phyloP scores from a whole-genome alignment of 2,888 invertebrate species.

The Drosophila rubida region DNA sequence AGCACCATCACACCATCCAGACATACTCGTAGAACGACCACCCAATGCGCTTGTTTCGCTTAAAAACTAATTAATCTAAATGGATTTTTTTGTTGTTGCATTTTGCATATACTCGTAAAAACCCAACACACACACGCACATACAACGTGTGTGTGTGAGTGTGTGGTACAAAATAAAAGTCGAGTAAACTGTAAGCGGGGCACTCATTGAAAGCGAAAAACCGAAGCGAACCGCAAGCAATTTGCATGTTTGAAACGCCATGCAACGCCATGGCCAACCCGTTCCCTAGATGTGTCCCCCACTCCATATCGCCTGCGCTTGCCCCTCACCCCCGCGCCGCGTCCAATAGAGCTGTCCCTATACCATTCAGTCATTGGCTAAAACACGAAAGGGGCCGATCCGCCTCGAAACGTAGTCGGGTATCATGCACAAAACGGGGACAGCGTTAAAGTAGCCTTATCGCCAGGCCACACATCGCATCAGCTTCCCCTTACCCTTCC shows the following conservation, averaged over 20 bases:
- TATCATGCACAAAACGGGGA: conserved; percentile 73
- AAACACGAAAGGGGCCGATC: conserved; percentile 77
- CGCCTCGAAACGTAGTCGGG: conserved; percentile 47
- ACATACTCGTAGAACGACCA: neutral
- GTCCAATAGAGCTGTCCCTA: neutral
- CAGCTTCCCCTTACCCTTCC: conserved; percentile 45
- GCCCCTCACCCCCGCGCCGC: neutral
- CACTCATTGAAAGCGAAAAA: conserved; percentile 78
- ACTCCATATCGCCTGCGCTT: neutral
- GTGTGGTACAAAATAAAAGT: conserved; percentile 48
- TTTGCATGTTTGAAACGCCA: conserved; percentile 78
- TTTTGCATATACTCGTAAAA: conserved; percentile 57
- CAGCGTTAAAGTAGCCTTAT: conserved; percentile 78
- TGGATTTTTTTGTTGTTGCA: conserved; percentile 70
- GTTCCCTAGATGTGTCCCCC: neutral
- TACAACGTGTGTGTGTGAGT: conserved; percentile 1
- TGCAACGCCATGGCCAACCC: conserved; percentile 55
- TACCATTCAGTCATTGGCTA: conserved; percentile 52
- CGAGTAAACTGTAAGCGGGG: conserved; percentile 71
- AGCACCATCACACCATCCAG: neutral
- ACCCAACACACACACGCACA: conserved; percentile 39
- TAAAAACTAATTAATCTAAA: conserved; percentile 80
- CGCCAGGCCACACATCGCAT: conserved; percentile 60
- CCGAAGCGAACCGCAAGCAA: conserved; percentile 78
- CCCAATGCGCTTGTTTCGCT: conserved; percentile 53